These are phyloP conservation scores for Enteromius fasciolatus DNA, from an alignment of 2,797 vertebrate genomes.

Conservation along the genomic window DNA sequence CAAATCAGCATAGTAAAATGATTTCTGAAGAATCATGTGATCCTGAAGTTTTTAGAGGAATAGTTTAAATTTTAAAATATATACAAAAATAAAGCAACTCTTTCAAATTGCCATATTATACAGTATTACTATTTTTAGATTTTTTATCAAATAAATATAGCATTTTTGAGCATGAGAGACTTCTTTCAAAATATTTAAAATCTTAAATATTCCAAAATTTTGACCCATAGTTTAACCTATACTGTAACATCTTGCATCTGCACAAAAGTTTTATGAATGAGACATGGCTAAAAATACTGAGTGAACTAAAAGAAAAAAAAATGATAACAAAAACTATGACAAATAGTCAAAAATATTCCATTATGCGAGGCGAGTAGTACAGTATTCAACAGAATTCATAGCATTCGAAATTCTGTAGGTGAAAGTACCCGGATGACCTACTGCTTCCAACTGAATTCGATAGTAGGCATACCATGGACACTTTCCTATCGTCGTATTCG, in stretches of 20 bases:
- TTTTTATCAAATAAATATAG: neutral
- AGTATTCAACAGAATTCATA: too few species aligned
- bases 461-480: too few species aligned
- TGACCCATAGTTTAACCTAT: neutral
- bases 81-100: neutral
- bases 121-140: neutral
- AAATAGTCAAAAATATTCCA: neutral
- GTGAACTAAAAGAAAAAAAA: neutral
- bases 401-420: too few species aligned
- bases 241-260: neutral
- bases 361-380: neutral
- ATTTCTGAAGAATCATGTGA: too few species aligned
- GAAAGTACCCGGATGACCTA: too few species aligned
- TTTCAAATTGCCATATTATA: neutral
- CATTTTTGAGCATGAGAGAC: neutral
- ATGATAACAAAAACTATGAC: neutral
- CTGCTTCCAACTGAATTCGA: too few species aligned
- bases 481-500: too few species aligned
- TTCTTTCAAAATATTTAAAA: neutral
- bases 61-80: neutral
- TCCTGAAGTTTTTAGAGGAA: neutral
- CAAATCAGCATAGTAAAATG: neutral
- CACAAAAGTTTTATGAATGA: neutral
- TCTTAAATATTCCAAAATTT: neutral
- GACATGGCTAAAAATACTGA: neutral